Percentiles rank a stretch among this genome's conserved stretches.
Conservation (phyloP, 2,113 vertebrate species). For the Parotia lawesii region DNA sequence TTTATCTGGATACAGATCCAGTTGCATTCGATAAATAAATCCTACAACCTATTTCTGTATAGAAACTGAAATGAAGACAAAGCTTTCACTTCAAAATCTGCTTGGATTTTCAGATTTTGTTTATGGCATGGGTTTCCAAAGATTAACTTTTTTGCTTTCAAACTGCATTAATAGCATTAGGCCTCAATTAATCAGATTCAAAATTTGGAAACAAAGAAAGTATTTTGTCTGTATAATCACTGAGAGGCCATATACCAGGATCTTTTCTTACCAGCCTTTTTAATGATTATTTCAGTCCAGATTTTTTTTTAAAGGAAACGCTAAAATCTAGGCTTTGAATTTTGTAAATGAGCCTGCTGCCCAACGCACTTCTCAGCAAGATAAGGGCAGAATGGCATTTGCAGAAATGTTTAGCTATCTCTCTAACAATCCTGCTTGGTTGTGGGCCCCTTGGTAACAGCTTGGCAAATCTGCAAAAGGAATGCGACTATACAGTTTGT, state of each 20-base stretch:
- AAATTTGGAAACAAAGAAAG: constrained; percentile 67
- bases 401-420: constrained; percentile 81
- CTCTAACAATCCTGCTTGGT: constrained; percentile 76
- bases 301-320: constrained; percentile 30
- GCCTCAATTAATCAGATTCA: constrained; percentile 65
- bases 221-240: constrained; percentile 62
- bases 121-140: constrained; percentile 42
- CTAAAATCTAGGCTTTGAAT: constrained; percentile 72
- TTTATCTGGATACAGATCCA: not conserved
- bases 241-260: constrained; percentile 43
- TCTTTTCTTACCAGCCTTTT: constrained; percentile 60
- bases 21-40: not conserved
- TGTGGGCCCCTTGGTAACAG: constrained; percentile 82
- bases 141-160: constrained; percentile 60
- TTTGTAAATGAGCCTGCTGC: constrained; percentile 74
- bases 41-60: not conserved
- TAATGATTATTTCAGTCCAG: constrained; percentile 48
- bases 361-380: constrained; percentile 68
- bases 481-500: constrained; percentile 82
- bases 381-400: constrained; percentile 80
- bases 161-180: constrained; percentile 64
- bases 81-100: constrained; percentile 30
- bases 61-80: constrained; percentile 40
- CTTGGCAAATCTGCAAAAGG: constrained; percentile 84
- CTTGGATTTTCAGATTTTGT: constrained; percentile 46